A percentile compares a stretch with the other conserved stretches of the same genome.
Conservation (phyloP, 1,140 invertebrate species). For the Pogonus chalceus region DNA sequence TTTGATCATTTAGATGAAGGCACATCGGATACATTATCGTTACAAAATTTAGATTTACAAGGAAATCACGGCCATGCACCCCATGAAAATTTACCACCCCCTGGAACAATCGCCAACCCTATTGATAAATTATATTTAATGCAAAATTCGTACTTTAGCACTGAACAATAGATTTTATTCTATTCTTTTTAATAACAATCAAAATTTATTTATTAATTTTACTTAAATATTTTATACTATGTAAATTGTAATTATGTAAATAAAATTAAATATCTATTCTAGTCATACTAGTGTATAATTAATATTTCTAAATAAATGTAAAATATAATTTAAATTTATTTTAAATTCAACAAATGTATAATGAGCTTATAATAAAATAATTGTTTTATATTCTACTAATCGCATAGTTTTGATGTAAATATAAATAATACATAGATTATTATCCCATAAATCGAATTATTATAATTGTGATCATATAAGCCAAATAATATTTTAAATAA, state of each 20-base stretch:
- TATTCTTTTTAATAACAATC: not conserved
- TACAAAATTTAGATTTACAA: slow-evolving; percentile 56
- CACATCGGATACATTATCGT: slow-evolving; percentile 62
- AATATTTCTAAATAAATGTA: slow-evolving; percentile 1
- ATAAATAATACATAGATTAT: not conserved
- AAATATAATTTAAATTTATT: not conserved
- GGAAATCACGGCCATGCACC: slow-evolving; percentile 37
- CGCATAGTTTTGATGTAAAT: slow-evolving; percentile 1
- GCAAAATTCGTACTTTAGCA: slow-evolving; percentile 89
- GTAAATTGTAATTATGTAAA: too few relatives aligned
- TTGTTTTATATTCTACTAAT: not conserved
- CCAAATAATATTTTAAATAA: slow-evolving; percentile 36
- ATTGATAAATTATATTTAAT: slow-evolving; percentile 97
- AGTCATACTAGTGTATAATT: too few relatives aligned
- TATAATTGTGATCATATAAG: slow-evolving; percentile 34
- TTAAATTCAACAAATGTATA: not conserved
- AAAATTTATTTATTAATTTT: not conserved
- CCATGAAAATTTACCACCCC: slow-evolving; percentile 39
- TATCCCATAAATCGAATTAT: slow-evolving; percentile 31
- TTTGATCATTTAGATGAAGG: slow-evolving; percentile 68
- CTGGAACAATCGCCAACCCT: slow-evolving; percentile 58
- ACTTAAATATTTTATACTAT: not conserved
- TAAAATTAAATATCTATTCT: too few relatives aligned
- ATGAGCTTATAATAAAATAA: not conserved
- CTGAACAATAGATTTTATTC: slow-evolving; percentile 40